These are phyloP conservation scores for Drosophila eugracilis DNA, from an alignment of 1,140 invertebrate species.

Conservation along the genomic window DNA sequence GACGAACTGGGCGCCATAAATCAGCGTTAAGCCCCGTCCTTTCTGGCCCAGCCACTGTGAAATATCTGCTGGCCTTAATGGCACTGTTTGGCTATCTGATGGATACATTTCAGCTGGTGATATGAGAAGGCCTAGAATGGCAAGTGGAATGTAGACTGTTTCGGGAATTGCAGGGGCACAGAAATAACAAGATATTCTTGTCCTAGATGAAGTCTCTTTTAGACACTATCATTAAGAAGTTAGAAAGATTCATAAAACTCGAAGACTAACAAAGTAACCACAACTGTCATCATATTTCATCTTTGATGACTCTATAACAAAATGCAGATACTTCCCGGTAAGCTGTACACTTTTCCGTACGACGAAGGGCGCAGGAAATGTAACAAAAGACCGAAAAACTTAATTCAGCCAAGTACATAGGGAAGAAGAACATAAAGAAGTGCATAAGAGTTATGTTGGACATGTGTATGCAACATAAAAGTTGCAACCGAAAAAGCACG, in stretches of 20 bases:
- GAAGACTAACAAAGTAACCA: too few relatives aligned
- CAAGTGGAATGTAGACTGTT: background rate
- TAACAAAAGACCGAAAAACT: slow-evolving; percentile 1
- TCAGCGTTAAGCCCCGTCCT: slow-evolving; percentile 1
- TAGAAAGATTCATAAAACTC: too few relatives aligned
- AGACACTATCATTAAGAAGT: too few relatives aligned
- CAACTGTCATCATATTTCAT: background rate
- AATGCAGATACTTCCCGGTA: background rate
- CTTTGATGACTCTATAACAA: background rate
- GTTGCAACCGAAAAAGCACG: background rate
- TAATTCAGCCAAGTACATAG: slow-evolving; percentile 2
- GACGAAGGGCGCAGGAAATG: slow-evolving; percentile 4
- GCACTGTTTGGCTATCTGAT: background rate
- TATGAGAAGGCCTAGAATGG: background rate
- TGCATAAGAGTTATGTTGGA: slow-evolving; percentile 12
- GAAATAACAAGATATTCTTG: background rate
- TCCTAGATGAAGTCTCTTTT: too few relatives aligned
- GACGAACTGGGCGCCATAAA: slow-evolving; percentile 3
- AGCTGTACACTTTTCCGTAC: slow-evolving; percentile 18
- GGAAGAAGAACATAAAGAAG: background rate
- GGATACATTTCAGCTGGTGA: slow-evolving; percentile 1
- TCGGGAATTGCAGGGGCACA: background rate
- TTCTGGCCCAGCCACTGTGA: slow-evolving; percentile 1
- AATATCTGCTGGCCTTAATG: background rate
- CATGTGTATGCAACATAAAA: slow-evolving; percentile 2